Base-by-base conservation (phyloP, 2,113 vertebrate genomes). In the Hemiscyllium ocellatum region DNA sequence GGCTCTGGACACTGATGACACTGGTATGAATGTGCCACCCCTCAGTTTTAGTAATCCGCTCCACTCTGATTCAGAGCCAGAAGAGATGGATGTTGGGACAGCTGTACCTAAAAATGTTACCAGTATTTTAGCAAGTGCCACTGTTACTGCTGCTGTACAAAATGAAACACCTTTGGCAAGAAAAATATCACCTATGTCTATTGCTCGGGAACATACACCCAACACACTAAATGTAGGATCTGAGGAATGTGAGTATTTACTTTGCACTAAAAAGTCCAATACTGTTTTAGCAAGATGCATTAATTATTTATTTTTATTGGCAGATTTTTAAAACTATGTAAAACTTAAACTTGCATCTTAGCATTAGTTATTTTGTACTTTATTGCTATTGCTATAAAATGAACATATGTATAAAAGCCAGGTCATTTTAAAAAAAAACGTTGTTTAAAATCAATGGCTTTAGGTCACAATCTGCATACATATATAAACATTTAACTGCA, bases 41-140 rank as follows among this genome's bases (percentile, higher is more conserved):
- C 98, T 99, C 94, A 98, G 98, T 97, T 99, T 99, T 97, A 99
- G 98, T 96, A 99, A 99, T 97, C 99, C 99, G 83, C 98, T 99
- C 96, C 99, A 99, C 96, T 98, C 98, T 0, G 99, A 98, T 97
- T 99, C 99, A 0, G 99, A 99, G 42, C 98, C 97, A 1, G 98
- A 98, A 0, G 98, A 98, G 76, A 97, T 97, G 68, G 97, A 97
- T 93, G 98, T 97, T 95, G 97, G 97, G 0, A 96, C 96, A 97
- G 96, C 96, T 96, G 33, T 96, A 96, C 97, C 96, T 96, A 97
- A 95, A 97, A 97, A 96, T 6, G 66, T 94, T 10, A 98, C 97
- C 78, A 98, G 61, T 19, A 96, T 99, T 96, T 99, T 99, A 96
- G 98, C 98, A 85, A 98, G 98, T 96, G 98, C 98, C 97, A 98